Conservation (phyloP, 2,888 invertebrate genomes). For the Caenorhabditis sulstoni region DNA sequence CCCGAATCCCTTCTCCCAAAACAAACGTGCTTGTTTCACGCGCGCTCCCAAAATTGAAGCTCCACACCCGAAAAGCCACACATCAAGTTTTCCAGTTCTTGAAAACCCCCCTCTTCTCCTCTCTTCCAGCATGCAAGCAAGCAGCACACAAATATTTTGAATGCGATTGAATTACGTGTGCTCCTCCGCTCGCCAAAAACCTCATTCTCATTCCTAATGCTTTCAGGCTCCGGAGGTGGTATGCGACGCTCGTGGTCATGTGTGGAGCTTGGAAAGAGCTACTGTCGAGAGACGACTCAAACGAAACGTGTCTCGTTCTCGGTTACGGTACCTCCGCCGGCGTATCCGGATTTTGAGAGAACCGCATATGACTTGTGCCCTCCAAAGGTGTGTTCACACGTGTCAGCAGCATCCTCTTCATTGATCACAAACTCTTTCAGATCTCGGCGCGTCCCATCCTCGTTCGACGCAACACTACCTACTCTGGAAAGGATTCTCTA, state of each 20-base stretch:
- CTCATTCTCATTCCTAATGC: not conserved
- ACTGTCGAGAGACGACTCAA: slow-evolving; percentile 31
- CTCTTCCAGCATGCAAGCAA: not conserved
- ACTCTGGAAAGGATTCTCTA: slow-evolving; percentile 30
- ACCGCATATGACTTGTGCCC: slow-evolving; percentile 42
- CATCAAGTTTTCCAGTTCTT: slow-evolving; percentile 8
- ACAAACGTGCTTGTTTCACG: slow-evolving; percentile 46
- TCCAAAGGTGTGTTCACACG: slow-evolving; percentile 33
- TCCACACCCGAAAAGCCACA: slow-evolving; percentile 14
- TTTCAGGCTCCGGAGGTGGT: slow-evolving; percentile 3
- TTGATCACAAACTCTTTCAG: slow-evolving; percentile 29
- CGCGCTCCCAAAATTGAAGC: slow-evolving; percentile 1
- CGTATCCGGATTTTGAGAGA: slow-evolving; percentile 32
- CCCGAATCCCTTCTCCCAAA: slow-evolving; percentile 12
- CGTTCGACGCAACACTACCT: slow-evolving; percentile 42
- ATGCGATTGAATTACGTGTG: not conserved
- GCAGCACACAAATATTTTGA: not conserved
- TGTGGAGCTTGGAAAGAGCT: slow-evolving; percentile 35
- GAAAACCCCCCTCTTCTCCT: not conserved
- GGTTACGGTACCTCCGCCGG: slow-evolving; percentile 43
- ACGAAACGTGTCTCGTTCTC: slow-evolving; percentile 54
- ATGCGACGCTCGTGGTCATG: slow-evolving; percentile 50
- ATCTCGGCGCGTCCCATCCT: slow-evolving; percentile 59
- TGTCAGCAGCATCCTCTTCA: no score
- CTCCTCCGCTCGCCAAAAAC: no score